Conservation (phyloP, 2,888 invertebrate species). For the Smittia aterrima region DNA sequence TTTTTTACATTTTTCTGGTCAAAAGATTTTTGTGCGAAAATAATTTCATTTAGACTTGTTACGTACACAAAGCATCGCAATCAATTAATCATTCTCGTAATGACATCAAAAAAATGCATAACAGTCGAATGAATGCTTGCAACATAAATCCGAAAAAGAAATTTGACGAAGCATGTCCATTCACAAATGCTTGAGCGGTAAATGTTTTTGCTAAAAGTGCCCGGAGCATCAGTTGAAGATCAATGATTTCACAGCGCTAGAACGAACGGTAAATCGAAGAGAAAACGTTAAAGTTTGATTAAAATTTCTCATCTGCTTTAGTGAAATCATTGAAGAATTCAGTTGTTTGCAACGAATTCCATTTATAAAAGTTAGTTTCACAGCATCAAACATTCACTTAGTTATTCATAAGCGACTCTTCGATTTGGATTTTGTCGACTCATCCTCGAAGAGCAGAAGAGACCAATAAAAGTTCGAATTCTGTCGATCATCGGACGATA, state of each 20-base stretch:
- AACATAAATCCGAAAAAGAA: slow-evolving; percentile 11
- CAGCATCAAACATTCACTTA: slow-evolving; percentile 20
- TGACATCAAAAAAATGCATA: slow-evolving; percentile 21
- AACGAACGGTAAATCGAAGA: no score
- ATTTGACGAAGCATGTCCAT: slow-evolving; percentile 33
- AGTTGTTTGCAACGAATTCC: slow-evolving; percentile 11
- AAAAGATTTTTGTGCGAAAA: slow-evolving; percentile 27
- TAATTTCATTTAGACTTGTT: background rate
- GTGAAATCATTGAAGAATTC: background rate
- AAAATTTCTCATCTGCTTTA: no score
- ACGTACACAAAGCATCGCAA: background rate
- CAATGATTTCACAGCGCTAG: no score
- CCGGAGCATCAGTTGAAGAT: no score
- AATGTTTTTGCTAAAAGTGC: slow-evolving; percentile 24
- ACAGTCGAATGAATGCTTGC: background rate
- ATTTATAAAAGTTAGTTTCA: slow-evolving; percentile 41
- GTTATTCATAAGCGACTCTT: background rate
- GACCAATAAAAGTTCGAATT: slow-evolving; percentile 21
- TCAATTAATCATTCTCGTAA: slow-evolving; percentile 40
- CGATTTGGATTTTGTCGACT: slow-evolving; percentile 7
- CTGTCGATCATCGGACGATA: slow-evolving; percentile 20
- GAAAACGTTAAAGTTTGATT: no score
- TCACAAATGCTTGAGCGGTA: slow-evolving; percentile 28
- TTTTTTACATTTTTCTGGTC: background rate
- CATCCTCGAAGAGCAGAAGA: slow-evolving; percentile 7